Evolutionary conservation across 2,113 vertebrate species (phyloP).

Genomic region (Sander vitreus): DNA sequence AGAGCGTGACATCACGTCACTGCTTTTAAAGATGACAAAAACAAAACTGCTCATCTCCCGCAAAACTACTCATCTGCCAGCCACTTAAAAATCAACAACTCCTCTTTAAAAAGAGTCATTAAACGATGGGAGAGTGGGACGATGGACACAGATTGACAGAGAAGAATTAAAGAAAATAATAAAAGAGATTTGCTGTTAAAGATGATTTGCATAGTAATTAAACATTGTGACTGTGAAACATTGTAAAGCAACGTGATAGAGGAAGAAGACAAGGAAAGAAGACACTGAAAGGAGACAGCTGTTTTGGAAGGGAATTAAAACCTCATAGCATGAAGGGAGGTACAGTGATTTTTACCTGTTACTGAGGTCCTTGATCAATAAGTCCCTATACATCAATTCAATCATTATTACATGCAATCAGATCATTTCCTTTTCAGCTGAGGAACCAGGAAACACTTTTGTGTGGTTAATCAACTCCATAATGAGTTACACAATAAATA

Average conservation of each 20-base stretch:
- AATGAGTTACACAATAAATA: not conserved
- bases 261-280: not conserved
- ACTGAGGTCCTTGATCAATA: not conserved
- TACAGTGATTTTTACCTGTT: not conserved
- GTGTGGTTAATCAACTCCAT: not conserved
- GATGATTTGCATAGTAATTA: conserved; percentile 19
- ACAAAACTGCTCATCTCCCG: conserved; percentile 51
- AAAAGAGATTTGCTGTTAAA: not conserved
- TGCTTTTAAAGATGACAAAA: conserved; percentile 54
- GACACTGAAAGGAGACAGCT: not conserved
- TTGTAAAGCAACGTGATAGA: conserved; percentile 10
- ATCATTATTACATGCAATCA: not conserved
- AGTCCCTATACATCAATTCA: not conserved
- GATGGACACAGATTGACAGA: conserved; percentile 9
- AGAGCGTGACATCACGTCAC: conserved; percentile 57
- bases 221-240: not conserved
- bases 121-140: conserved; percentile 9
- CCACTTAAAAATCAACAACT: conserved; percentile 7
- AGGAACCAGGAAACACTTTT: not conserved
- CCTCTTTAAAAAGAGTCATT: conserved; percentile 24
- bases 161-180: conserved; percentile 24
- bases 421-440: not conserved
- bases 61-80: conserved; percentile 40
- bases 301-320: not conserved
- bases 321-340: not conserved